These are phyloP conservation scores for Diphyllodes magnificus DNA, from an alignment of 2,113 vertebrate genomes.

Conservation along the genomic window DNA sequence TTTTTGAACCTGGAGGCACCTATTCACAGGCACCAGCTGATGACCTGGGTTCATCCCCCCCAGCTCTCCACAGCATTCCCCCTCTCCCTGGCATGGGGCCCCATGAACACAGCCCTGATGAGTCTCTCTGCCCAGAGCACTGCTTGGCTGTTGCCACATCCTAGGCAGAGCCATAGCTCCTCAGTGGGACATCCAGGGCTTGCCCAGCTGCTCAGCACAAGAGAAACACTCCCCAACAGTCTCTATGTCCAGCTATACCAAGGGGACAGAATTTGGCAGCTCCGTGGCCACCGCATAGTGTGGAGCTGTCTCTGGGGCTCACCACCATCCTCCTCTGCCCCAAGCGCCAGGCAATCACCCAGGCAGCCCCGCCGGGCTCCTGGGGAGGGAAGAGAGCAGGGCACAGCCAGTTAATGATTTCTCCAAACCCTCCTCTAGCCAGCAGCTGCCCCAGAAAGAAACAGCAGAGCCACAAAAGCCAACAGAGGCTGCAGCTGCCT, in stretches of 20 bases:
- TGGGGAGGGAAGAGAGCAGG: not conserved
- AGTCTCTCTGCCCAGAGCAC: not conserved
- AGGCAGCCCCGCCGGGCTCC: fast-evolving
- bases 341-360: not conserved
- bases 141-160: not conserved
- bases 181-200: not conserved
- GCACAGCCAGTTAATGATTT: not conserved
- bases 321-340: not conserved
- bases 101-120: fast-evolving
- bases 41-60: fast-evolving
- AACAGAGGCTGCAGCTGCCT: not conserved
- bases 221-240: not conserved
- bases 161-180: not conserved
- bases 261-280: not conserved
- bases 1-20: not conserved
- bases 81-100: not conserved
- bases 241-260: not conserved
- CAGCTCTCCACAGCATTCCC: not conserved
- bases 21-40: not conserved
- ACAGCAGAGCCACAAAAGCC: not conserved
- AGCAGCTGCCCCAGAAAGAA: not conserved
- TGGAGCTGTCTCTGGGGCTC: not conserved
- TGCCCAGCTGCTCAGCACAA: not conserved
- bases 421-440: not conserved
- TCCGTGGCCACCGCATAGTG: fast-evolving